phyloP scores from a whole-genome alignment of 2,888 invertebrate species.

The Eupithecia subfuscata region DNA sequence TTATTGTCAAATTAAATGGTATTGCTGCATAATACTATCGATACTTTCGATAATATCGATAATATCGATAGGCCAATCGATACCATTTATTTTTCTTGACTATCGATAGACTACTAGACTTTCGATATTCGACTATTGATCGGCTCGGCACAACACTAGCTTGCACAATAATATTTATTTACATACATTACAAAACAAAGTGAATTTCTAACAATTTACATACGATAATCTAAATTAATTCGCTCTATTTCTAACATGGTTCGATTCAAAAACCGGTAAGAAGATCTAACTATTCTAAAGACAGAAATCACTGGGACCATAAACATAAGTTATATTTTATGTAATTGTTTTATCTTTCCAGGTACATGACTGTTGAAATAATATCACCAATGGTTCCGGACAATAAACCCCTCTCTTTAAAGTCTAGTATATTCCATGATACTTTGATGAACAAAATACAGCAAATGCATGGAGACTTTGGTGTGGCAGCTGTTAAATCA shows the following conservation, averaged over 20 bases:
- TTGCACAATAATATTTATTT: too few species aligned
- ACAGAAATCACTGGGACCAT: conserved; percentile 14
- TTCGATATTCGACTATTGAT: too few species aligned
- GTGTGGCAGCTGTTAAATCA: conserved; percentile 87
- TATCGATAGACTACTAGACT: too few species aligned
- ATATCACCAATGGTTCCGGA: conserved; percentile 76
- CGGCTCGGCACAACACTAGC: too few species aligned
- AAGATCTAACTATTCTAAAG: not conserved
- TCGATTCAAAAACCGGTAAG: conserved; percentile 86
- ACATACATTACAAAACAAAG: too few species aligned
- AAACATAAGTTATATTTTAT: too few species aligned
- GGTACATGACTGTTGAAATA: conserved; percentile 89
- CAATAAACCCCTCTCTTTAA: conserved; percentile 77
- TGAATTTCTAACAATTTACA: not conserved
- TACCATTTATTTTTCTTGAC: too few species aligned
- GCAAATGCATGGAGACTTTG: conserved; percentile 90
- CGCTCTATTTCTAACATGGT: conserved; percentile 75
- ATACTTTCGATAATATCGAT: too few species aligned
- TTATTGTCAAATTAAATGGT: too few species aligned
- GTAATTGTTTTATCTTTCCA: conserved; percentile 61
- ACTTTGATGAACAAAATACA: conserved; percentile 86
- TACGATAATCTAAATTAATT: not conserved
- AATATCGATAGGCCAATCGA: too few species aligned
- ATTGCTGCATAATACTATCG: too few species aligned
- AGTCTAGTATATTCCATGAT: conserved; percentile 80